Conservation (phyloP, 2,797 vertebrate species). For the Pangasius mekongensis region DNA sequence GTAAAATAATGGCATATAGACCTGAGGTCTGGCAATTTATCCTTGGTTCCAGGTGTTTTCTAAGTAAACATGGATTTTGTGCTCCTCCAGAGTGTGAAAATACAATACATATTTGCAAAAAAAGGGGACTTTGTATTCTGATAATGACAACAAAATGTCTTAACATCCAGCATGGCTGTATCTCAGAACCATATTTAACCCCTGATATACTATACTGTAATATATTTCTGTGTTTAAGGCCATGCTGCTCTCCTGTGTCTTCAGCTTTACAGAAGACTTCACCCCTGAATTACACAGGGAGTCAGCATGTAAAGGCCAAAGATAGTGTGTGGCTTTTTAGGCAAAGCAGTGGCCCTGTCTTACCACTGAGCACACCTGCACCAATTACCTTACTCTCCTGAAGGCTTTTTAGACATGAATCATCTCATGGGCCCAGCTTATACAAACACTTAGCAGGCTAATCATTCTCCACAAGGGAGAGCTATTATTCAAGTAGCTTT, state of each 20-base stretch:
- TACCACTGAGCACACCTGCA: slow-evolving; percentile 8
- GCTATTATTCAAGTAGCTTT: slow-evolving; percentile 7
- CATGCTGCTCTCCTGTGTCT: not conserved
- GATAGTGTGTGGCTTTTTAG: not conserved
- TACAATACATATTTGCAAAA: not conserved
- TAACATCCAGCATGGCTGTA: not conserved
- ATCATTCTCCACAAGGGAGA: slow-evolving; percentile 12
- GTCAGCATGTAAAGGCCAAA: not conserved
- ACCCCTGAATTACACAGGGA: not conserved
- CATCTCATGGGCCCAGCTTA: not conserved
- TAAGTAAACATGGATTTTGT: not conserved
- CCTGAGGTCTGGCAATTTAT: not conserved
- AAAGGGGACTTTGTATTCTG: not conserved
- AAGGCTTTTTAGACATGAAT: not conserved
- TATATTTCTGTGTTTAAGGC: not conserved
- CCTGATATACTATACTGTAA: not conserved
- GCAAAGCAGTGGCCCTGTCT: not conserved
- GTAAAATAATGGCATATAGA: not conserved
- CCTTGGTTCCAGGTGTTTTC: not conserved
- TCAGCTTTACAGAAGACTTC: not conserved
- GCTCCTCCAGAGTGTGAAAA: not conserved
- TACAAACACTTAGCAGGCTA: not conserved
- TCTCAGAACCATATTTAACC: not conserved
- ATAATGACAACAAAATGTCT: not conserved
- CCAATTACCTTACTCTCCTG: not conserved